phyloP scores from a whole-genome alignment of 2,888 invertebrate species.

The Disparrhopalites patrizii region DNA sequence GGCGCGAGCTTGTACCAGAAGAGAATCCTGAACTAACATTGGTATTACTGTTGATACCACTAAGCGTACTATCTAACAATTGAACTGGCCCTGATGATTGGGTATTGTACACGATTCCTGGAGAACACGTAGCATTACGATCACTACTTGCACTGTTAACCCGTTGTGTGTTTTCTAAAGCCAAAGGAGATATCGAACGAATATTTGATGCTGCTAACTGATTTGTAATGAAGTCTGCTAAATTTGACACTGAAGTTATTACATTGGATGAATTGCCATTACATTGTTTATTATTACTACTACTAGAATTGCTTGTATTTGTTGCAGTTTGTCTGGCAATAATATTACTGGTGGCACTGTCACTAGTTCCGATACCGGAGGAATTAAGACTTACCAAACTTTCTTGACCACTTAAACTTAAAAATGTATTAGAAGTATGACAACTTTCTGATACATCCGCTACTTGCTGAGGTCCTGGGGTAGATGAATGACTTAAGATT shows the following conservation, averaged over 20 bases:
- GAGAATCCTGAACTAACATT: not conserved
- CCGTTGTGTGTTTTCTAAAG: conserved; percentile 31
- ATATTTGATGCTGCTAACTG: conserved; percentile 48
- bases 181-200: conserved; percentile 46
- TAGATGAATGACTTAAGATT: conserved; percentile 7
- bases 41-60: not conserved
- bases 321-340: not conserved
- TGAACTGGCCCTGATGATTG: not conserved
- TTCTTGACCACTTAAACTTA: no score
- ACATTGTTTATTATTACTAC: not conserved
- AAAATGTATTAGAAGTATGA: not conserved
- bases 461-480: not conserved
- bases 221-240: conserved; percentile 48
- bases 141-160: conserved; percentile 13
- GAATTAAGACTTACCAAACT: no score
- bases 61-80: not conserved
- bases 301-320: not conserved
- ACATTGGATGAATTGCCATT: not conserved
- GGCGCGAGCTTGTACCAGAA: conserved; percentile 11
- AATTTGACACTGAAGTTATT: conserved; percentile 37
- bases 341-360: not conserved
- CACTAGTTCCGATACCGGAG: not conserved
- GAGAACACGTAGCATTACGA: conserved; percentile 8
- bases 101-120: not conserved
- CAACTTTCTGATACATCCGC: no score